Base-by-base conservation (phyloP, 2,113 vertebrate genomes). In the Seriola quinqueradiata region DNA sequence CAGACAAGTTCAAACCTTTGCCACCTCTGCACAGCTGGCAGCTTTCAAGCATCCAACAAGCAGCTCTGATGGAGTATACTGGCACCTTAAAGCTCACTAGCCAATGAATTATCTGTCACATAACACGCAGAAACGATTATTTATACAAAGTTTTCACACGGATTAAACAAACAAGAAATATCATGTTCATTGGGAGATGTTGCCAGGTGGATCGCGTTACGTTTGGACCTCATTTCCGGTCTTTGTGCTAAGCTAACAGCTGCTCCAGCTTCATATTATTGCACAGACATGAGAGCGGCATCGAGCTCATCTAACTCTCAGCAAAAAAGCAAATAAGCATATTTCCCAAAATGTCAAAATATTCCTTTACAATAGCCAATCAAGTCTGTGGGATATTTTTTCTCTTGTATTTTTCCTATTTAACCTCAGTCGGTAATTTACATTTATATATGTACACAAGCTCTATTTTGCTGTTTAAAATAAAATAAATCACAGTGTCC, bases 401-500 rank as follows among this genome's bases (percentile, higher is more conserved):
- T 28, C 21, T 23, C 4, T 52, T 28, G 2, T 28, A 8, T 14
- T 64, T 63, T 50, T 25, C 42, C 17, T 13, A 34, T 63, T 48
- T 0, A 38, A 25, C 44, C 4, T 48, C 11, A 3, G 5, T 19
- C 32, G 5, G 10, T 61, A 3, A 21, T 58, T 69, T 44, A 23
- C 40, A 38, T 64, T 21, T 32, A 46, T 44, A 14, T 17, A 48
- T 63, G 5, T 23, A 63, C 23, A 52, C 42, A 48, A 25, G n/a
- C 52, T 46, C 9, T 28, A 38, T 19, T 64, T 2, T 73, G 12
- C 11, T 68, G 8, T 64, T 79, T 16, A 13, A 38, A 19, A 44
- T 66, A n/a, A 58, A 63, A 68, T 55, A 75, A 78, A 79, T 46
- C 44, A 19, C 0, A 21, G 74, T 3, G 28, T 69, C 55, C 64